These are phyloP conservation scores for Melanotaenia boesemani DNA, from an alignment of 2,797 vertebrate genomes.

Conservation along the genomic window DNA sequence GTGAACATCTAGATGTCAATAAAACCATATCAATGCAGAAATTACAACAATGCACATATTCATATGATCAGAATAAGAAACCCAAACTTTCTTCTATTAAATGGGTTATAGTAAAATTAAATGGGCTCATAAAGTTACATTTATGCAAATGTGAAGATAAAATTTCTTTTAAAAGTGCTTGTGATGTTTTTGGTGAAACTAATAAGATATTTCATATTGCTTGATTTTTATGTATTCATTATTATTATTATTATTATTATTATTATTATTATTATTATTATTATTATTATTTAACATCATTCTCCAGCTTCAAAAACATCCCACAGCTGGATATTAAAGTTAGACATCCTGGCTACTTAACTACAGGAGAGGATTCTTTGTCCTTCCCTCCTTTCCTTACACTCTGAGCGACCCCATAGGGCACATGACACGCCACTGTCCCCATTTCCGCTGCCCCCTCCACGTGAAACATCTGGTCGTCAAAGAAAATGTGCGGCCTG, in stretches of 20 bases:
- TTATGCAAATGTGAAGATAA: too few species aligned
- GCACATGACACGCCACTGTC: constrained; percentile 92
- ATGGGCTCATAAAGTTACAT: too few species aligned
- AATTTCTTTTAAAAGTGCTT: too few species aligned
- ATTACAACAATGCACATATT: neutral
- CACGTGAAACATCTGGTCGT: constrained; percentile 96
- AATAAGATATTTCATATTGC: constrained; percentile 13
- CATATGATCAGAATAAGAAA: too few species aligned
- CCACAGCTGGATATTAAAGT: constrained; percentile 1
- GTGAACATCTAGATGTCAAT: neutral
- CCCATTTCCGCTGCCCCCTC: constrained; percentile 92
- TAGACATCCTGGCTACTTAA: constrained; percentile 36
- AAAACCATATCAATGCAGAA: neutral
- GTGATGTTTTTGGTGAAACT: neutral
- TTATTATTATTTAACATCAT: neutral
- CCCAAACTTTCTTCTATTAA: neutral
- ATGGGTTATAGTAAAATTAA: neutral
- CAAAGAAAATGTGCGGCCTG: constrained; percentile 93
- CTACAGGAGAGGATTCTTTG: constrained; percentile 29
- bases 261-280: too few species aligned
- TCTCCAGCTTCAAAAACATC: neutral
- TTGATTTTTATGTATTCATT: neutral
- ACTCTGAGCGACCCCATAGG: constrained; percentile 85
- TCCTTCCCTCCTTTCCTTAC: constrained; percentile 53
- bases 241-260: too few species aligned